Percentiles rank a stretch among this genome's conserved stretches.
Conservation (phyloP, 2,888 invertebrate species). For the Bombyx huttoni region DNA sequence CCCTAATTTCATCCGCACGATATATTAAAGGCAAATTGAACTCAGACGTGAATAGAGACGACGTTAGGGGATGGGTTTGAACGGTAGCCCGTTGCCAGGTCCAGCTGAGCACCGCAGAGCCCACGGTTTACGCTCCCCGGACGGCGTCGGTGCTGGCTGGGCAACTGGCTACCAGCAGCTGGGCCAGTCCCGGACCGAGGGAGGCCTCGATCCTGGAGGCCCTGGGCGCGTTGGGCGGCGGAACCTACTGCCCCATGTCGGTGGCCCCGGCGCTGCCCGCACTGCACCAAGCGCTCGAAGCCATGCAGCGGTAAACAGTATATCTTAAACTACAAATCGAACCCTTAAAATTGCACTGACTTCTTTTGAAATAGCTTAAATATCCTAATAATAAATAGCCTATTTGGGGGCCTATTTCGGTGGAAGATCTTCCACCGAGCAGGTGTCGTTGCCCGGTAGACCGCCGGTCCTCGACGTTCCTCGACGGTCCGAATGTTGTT, state of each 20-base stretch:
- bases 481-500: no score
- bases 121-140: conserved; percentile 34
- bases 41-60: no score
- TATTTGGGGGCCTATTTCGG: no score
- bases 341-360: no score
- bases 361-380: no score
- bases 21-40: no score
- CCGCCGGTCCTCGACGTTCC: no score
- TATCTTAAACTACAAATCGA: background rate
- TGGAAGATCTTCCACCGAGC: no score
- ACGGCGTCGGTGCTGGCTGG: conserved; percentile 33
- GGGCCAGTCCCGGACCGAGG: conserved; percentile 17
- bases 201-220: conserved; percentile 40
- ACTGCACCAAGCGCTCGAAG: conserved; percentile 15
- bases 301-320: conserved; percentile 13
- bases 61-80: background rate
- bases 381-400: no score
- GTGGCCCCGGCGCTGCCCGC: conserved; percentile 29
- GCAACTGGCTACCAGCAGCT: conserved; percentile 20
- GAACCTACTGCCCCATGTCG: conserved; percentile 23
- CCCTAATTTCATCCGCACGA: no score
- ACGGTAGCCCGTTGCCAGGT: conserved; percentile 25
- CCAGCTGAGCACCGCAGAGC: conserved; percentile 38
- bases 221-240: conserved; percentile 39
- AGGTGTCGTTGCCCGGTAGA: no score